Evolutionary conservation across 92 coral and sea anemone genomes (phyloP), one percentile per base, ranked within the genome.

Genomic region (Zoanthus sansibaricus): DNA sequence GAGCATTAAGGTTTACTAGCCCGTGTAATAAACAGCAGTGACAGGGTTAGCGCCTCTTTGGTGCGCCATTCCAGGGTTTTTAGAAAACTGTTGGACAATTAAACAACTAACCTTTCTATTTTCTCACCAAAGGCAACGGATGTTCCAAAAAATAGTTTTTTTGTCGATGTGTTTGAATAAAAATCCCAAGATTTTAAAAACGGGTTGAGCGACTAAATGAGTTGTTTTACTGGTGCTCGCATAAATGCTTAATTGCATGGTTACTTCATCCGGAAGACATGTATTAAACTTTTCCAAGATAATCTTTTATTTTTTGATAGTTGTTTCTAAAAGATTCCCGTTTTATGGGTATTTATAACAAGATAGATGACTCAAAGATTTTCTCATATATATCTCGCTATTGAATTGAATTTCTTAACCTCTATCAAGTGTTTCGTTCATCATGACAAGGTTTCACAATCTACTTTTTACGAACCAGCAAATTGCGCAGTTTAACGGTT

Each of bases 171-270:
- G 49, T 18, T 46, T 18, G 32, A 67, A 59, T 58, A 78, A 8
- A 80, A 80, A 66, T 47, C 62, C 47, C 75, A 42, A 47, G 75
- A 52, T 80, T 58, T 78, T 18, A 69, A 62, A 42, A 30, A 49
- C 83, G 51, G 83, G 83, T 78, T 58, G 83, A 78, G 52, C 55
- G 68, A 56, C 49, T 72, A 56, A 61, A 25, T 33, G 49, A 78
- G 59, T 59, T 78, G 83, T 78, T 78, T 59, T 78, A 2, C 83
- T 78, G 83, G 83, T 78, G 71, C 12, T 78, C 54, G 52, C 83
- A 78, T 78, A 32, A 78, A 78, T 78, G 46, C 83, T 78, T 78
- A 78, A 78, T 78, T 78, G 25, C 25, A 25, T 25, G 52, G 59
- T 78, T 20, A 78, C 83, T 58, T 78, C 83, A 78, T 78, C 37